A percentile compares a stretch with the other conserved stretches of the same genome.
Conservation (phyloP, 2,797 vertebrate species). For the Rhadinocentrus ornatus region DNA sequence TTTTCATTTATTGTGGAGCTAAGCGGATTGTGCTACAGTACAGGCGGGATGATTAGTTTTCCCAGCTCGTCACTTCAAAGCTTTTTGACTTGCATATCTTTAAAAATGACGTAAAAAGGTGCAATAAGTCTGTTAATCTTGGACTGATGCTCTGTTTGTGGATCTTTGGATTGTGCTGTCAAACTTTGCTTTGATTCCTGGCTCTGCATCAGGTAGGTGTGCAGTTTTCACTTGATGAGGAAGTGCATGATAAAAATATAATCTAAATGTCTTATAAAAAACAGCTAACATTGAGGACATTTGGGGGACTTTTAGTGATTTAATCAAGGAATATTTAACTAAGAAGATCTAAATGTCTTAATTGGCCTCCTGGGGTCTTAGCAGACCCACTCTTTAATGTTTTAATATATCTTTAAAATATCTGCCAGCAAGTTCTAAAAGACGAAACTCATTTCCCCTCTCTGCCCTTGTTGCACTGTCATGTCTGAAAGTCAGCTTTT, state of each 20-base stretch:
- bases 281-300: constrained; percentile 24
- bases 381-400: background rate
- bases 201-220: constrained; percentile 65
- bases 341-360: constrained; percentile 1
- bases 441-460: constrained; percentile 54
- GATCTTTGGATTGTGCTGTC: constrained; percentile 38
- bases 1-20: constrained; percentile 12
- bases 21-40: constrained; percentile 8
- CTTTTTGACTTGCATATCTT: constrained; percentile 18
- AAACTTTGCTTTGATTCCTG: constrained; percentile 50
- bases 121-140: background rate
- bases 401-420: background rate
- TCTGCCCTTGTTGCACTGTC: constrained; percentile 19
- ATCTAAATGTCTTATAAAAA: background rate
- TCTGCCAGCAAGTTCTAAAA: constrained; percentile 9
- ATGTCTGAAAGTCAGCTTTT: constrained; percentile 31
- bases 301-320: constrained; percentile 17
- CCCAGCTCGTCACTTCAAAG: constrained; percentile 27
- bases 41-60: constrained; percentile 23
- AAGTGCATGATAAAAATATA: constrained; percentile 2
- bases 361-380: constrained; percentile 17
- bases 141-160: constrained; percentile 20
- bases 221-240: background rate
- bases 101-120: constrained; percentile 44
- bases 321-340: constrained; percentile 6